A percentile compares a stretch with the other conserved stretches of the same genome.
Evolutionary conservation across 2,113 vertebrate species (phyloP).

Genomic region (Acinonyx jubatus): DNA sequence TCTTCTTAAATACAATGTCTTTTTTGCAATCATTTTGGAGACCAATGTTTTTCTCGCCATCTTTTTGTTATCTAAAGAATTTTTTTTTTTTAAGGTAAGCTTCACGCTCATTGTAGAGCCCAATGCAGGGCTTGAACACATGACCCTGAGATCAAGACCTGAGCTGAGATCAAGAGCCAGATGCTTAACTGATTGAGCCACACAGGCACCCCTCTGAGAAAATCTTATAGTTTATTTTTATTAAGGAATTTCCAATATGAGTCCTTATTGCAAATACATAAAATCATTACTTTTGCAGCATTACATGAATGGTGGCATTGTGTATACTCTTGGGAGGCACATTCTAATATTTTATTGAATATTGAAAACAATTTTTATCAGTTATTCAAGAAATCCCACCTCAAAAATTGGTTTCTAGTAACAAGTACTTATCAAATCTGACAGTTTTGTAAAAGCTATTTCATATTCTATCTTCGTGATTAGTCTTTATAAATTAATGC

Average conservation of each 20-base stretch:
- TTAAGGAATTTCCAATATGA: background rate
- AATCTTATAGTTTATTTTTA: background rate
- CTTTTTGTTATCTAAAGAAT: background rate
- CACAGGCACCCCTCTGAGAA: background rate
- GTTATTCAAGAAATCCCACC: background rate
- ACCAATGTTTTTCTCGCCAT: background rate
- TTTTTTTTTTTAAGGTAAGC: background rate
- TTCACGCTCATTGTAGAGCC: no score
- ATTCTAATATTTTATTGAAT: background rate
- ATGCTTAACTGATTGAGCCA: no score
- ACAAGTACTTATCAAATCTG: background rate
- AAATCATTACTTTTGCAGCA: background rate
- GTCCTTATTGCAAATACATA: background rate
- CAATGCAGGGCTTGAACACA: no score
- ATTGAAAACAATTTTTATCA: background rate
- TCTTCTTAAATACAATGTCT: background rate
- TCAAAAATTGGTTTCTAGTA: background rate
- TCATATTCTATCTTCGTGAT: background rate
- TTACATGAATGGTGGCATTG: background rate
- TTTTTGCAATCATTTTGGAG: background rate
- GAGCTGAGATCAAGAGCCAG: no score
- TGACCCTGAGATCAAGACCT: no score
- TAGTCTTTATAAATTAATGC: background rate
- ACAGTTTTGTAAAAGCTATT: background rate
- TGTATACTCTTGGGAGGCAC: background rate